A percentile compares a stretch with the other conserved stretches of the same genome.
Conservation (phyloP, 2,113 vertebrate genomes). For the Oreotrochilus melanogaster region DNA sequence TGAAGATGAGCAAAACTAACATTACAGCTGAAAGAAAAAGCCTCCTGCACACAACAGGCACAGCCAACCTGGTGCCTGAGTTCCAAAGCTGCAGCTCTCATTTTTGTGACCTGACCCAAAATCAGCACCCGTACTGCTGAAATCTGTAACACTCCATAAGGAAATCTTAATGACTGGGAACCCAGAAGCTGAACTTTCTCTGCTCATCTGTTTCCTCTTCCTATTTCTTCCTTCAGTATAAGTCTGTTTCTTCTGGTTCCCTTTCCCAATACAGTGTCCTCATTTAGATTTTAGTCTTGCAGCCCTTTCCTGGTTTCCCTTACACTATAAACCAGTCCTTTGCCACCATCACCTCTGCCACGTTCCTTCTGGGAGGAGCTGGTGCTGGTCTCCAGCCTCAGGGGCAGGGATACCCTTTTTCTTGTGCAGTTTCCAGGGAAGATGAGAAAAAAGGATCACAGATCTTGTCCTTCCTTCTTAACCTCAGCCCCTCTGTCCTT, state of each 20-base stretch:
- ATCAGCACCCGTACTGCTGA: neutral
- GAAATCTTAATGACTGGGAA: neutral
- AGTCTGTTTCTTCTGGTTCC: neutral
- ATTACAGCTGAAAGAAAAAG: neutral
- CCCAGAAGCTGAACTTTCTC: neutral
- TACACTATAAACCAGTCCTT: neutral
- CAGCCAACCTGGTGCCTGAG: neutral
- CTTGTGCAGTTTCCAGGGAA: neutral
- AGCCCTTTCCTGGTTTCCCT: neutral
- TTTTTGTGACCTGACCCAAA: neutral
- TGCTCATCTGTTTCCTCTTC: neutral
- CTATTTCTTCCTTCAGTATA: neutral
- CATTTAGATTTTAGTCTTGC: neutral
- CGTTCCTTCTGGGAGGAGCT: neutral
- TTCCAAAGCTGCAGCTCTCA: neutral
- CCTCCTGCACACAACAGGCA: neutral
- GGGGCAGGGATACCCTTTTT: neutral
- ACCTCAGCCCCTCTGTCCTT: neutral
- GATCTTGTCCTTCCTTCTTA: neutral
- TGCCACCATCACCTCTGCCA: neutral
- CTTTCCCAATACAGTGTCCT: neutral
- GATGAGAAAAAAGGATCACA: neutral
- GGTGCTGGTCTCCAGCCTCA: neutral
- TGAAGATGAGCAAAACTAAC: constrained; percentile 20
- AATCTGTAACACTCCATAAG: neutral